phyloP scores from a whole-genome alignment of 2,888 invertebrate genomes.

The Petrolisthes manimaculis region DNA sequence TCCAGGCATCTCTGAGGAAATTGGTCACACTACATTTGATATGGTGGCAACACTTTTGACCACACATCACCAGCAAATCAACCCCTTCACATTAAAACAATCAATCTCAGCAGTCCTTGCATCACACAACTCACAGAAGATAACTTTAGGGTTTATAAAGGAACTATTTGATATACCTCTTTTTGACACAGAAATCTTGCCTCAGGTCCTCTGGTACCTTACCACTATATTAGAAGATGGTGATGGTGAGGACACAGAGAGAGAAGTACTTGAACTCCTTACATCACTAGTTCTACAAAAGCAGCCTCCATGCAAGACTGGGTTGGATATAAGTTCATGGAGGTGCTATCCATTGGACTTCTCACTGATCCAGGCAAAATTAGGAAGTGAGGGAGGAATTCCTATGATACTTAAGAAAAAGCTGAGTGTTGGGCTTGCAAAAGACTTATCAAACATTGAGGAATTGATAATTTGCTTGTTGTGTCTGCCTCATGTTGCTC shows the following conservation, averaged over 20 bases:
- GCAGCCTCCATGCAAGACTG: constrained; percentile 47
- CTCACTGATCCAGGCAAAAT: background rate
- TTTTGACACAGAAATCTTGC: constrained; percentile 55
- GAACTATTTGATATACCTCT: constrained; percentile 23
- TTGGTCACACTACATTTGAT: constrained; percentile 29
- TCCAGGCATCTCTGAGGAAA: constrained; percentile 25
- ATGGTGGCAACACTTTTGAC: constrained; percentile 30
- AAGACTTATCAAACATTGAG: constrained; percentile 56
- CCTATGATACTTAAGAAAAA: constrained; percentile 37
- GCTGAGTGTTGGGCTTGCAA: constrained; percentile 39
- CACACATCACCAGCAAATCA: constrained; percentile 27
- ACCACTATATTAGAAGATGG: constrained; percentile 9
- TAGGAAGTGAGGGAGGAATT: background rate
- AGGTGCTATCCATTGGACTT: constrained; percentile 38
- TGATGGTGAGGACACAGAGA: constrained; percentile 3
- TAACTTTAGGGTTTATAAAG: constrained; percentile 31
- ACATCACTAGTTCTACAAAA: constrained; percentile 38
- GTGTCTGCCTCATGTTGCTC: constrained; percentile 53
- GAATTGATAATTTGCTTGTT: constrained; percentile 46
- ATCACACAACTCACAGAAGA: constrained; percentile 22
- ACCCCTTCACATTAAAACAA: background rate
- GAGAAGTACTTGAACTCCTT: constrained; percentile 35
- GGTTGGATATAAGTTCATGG: constrained; percentile 44
- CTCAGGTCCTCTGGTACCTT: constrained; percentile 40
- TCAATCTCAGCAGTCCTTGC: constrained; percentile 23